phyloP scores from a whole-genome alignment of 2,113 vertebrate species.

The Atrichornis clamosus region DNA sequence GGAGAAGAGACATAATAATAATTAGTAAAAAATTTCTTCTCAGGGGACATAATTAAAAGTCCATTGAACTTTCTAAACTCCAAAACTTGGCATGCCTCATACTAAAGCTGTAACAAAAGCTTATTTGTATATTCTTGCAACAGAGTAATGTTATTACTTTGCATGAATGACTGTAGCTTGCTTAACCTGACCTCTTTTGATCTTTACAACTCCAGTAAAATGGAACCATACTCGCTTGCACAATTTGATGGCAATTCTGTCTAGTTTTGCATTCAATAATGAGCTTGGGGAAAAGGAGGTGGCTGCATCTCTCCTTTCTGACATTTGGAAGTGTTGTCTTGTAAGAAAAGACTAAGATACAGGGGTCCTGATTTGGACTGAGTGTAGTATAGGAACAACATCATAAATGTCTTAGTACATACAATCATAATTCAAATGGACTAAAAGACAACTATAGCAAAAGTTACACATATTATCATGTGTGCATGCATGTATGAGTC shows the following conservation, averaged over 20 bases:
- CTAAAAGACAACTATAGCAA: neutral
- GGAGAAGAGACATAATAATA: neutral
- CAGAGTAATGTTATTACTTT: neutral
- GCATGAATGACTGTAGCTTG: neutral
- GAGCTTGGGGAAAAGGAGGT: neutral
- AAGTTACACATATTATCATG: neutral
- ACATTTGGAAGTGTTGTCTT: neutral
- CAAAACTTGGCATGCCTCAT: neutral
- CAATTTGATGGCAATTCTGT: neutral
- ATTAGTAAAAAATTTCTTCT: neutral
- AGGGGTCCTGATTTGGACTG: neutral
- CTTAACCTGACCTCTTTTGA: neutral
- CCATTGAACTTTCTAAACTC: neutral
- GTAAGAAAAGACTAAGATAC: neutral
- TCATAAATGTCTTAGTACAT: neutral
- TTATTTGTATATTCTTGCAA: neutral
- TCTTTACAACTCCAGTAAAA: neutral
- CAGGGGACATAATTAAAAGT: neutral
- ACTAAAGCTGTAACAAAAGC: neutral
- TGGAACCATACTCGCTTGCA: neutral
- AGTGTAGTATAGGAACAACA: neutral
- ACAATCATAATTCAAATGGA: neutral
- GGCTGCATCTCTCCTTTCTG: neutral
- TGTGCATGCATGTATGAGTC: accelerated
- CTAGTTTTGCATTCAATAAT: neutral